Base-by-base conservation (phyloP, 2,888 invertebrate genomes). In the Papilio elwesi region DNA sequence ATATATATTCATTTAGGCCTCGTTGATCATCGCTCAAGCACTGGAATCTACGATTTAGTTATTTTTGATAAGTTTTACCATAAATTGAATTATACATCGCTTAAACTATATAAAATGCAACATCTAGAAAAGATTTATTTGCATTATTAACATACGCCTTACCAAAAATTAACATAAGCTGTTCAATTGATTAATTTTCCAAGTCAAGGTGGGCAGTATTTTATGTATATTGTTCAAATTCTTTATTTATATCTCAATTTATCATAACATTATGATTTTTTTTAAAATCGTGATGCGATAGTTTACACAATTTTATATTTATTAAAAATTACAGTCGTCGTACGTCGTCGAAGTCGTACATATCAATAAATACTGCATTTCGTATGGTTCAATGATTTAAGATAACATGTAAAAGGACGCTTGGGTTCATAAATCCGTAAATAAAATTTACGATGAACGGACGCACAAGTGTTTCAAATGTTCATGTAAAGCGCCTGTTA, bases 231-330 rank as follows among this genome's bases (percentile, higher is more conserved):
- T 48, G 13, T 26, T 62, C n/a, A 49, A 59, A 51, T 63, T 59
- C n/a, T 59, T 68, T 59, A 57, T 62, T 69, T 65, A 66, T 65
- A 65, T 65, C 57, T 71, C 43, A 55, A 65, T 71, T 71, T 57
- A 57, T 65, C 65, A 71, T 38, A 57, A 36, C 38, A 3, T 26
- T 36, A 55, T 57, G 15, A 49, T 57, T 65, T 65, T 65, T 15
- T 55, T 43, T 8, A 6, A 55, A 53, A 52, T 67, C 43, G 6
- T 67, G 43, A 47, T 67, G n/a, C n/a, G 15, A 5, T 51, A 38
- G 8, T 13, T n/a, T 12, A 47, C 53, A 47, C 26, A 38, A 52
- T 55, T 68, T 47, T 55, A 53, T 52, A 15, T 9, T 38, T 13
- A 9, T 52, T 43, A 43, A 1, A 43, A 43, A 43, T 43, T 43